Conservation (phyloP, 2,797 vertebrate species). For the Pogonophryne albipinna region DNA sequence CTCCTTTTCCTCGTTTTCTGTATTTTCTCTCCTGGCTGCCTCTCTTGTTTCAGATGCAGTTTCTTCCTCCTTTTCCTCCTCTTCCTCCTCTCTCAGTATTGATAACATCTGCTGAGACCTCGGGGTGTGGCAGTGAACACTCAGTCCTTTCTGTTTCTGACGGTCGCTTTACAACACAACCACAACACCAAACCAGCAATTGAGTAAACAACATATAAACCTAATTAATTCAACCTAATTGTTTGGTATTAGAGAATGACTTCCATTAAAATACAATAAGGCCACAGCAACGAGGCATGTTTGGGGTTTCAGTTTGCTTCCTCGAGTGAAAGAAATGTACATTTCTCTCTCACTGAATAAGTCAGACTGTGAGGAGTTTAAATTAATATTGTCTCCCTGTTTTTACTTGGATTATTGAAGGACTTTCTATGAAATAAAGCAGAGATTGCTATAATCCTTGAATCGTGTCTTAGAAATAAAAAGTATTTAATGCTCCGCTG, state of each 20-base stretch:
- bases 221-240: neutral
- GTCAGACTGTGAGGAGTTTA: neutral
- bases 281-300: neutral
- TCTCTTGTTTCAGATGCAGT: neutral
- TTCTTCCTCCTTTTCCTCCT: neutral
- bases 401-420: neutral
- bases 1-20: neutral
- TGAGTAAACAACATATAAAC: neutral
- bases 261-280: neutral
- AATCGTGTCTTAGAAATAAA: neutral
- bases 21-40: neutral
- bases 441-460: neutral
- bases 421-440: neutral
- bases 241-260: neutral
- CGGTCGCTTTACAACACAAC: neutral
- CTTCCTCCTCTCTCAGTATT: neutral
- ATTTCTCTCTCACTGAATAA: neutral
- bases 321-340: neutral
- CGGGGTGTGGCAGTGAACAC: constrained; percentile 36
- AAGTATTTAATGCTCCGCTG: neutral
- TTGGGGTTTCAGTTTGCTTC: neutral
- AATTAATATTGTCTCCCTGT: neutral
- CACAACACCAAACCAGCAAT: neutral
- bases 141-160: constrained; percentile 7
- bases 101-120: no score